Evolutionary conservation across 53 echinoderm and acorn worm genomes (phyloP), one percentile per base, ranked within the genome.

Genomic region (Temnopleurus reevesii): DNA sequence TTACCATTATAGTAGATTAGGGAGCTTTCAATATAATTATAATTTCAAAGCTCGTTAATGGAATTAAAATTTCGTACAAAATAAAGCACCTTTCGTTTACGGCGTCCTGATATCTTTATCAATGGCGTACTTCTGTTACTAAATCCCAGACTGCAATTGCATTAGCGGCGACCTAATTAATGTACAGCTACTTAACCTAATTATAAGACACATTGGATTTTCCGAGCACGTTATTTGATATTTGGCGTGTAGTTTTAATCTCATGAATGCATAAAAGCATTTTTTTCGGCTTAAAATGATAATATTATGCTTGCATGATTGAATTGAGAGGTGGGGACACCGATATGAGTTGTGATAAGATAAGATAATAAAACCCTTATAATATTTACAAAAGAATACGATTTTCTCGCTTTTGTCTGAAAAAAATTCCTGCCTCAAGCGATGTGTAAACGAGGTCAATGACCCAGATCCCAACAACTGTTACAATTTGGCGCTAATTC

Each of bases 401-500:
- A 38, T 41, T 15, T 41, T 5, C 38, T 10, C 41, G n/a, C 71
- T n/a, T n/a, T 55, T 71, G 36, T 7, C 2, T 43, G 41, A 71
- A 71, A 71, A 71, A 71, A 41, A 63, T n/a, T 41, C 29, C 41
- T 79, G 79, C 79, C 51, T 26, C 13, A 26, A 47, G 79, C 79
- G 30, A 29, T 51, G 12, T 46, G 79, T 30, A 28, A 47, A 79
- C 8, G 46, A 49, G 79, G 79, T 12, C 79, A 79, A 26, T 46
- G 79, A 49, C 79, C 79, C 30, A 79, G 79, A 79, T 79, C 23
- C 10, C 15, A 8, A 29, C 79, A 51, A 46, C 79, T 79, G 79
- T 49, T 51, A 46, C 71, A 21, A 71, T 43, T 71, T 71, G 36
- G 18, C 36, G 71, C 71, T 41, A 71, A 71, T 71, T 71, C 41